Percentiles rank a stretch among this genome's conserved stretches.
phyloP scores from a whole-genome alignment of 2,113 vertebrate species.

The Oplegnathus fasciatus region DNA sequence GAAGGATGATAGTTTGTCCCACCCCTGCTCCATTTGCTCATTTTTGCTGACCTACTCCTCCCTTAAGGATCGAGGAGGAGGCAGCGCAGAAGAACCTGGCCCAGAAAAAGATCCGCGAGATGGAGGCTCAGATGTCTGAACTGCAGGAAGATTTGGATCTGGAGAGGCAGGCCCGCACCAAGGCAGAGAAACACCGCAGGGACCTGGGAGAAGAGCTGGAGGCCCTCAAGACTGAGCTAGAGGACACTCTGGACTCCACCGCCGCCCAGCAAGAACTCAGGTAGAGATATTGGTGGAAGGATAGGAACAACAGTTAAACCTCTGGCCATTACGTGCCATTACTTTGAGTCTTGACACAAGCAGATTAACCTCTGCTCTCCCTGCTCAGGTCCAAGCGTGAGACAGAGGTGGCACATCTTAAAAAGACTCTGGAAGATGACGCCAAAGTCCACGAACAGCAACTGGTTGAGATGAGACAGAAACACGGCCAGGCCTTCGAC shows the following conservation, averaged over 20 bases:
- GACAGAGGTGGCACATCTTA: slow-evolving; percentile 93
- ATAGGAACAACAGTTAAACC: not conserved
- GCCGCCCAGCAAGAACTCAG: slow-evolving; percentile 97
- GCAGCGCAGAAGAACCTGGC: slow-evolving; percentile 95
- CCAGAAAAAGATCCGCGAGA: slow-evolving; percentile 96
- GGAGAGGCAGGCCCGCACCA: slow-evolving; percentile 89
- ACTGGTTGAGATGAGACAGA: slow-evolving; percentile 94
- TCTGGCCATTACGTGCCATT: not conserved
- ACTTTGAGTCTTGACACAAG: not conserved
- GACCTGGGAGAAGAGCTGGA: slow-evolving; percentile 98
- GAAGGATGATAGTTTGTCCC: not conserved
- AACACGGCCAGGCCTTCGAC: slow-evolving; percentile 94
- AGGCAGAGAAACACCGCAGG: slow-evolving; percentile 96
- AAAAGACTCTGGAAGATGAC: slow-evolving; percentile 94
- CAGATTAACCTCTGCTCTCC: not conserved
- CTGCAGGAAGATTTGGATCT: slow-evolving; percentile 97
- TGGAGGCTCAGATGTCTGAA: slow-evolving; percentile 96
- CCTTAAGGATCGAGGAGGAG: slow-evolving; percentile 95
- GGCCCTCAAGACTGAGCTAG: slow-evolving; percentile 95
- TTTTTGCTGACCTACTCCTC: not conserved
- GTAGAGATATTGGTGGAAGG: slow-evolving; percentile 72
- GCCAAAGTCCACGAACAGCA: slow-evolving; percentile 91
- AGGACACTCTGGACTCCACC: slow-evolving; percentile 96
- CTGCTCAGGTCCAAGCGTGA: slow-evolving; percentile 92
- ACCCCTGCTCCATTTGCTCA: not conserved